Conservation (phyloP, 2,888 invertebrate genomes). For the Melieria omissa region DNA sequence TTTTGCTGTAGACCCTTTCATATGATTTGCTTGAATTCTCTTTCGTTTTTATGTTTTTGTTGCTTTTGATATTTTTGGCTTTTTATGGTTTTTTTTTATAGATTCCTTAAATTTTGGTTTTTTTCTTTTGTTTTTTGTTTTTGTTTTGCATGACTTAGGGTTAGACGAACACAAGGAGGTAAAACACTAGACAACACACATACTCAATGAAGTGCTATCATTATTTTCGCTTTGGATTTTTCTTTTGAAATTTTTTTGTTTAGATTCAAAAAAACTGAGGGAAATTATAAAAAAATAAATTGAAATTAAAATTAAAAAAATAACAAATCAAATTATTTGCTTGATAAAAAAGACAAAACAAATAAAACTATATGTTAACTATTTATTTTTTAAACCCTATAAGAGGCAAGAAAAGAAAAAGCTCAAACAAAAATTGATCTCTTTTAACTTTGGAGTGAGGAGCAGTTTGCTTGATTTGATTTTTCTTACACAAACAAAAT, state of each 20-base stretch:
- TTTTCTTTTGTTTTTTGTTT: conserved; percentile 45
- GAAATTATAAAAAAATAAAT: conserved; percentile 31
- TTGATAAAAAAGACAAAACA: conserved; percentile 23
- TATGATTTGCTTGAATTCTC: too few relatives aligned
- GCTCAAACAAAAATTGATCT: conserved; percentile 59
- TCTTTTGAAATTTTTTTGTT: conserved; percentile 42
- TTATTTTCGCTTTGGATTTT: conserved; percentile 64
- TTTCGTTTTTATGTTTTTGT: neutral
- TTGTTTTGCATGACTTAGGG: conserved; percentile 65
- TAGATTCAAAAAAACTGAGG: conserved; percentile 32
- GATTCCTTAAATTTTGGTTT: conserved; percentile 38
- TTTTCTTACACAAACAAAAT: conserved; percentile 34
- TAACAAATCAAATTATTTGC: conserved; percentile 19
- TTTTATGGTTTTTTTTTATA: conserved; percentile 40
- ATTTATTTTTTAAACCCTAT: conserved; percentile 45
- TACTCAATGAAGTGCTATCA: conserved; percentile 68
- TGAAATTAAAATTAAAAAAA: conserved; percentile 23
- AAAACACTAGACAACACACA: conserved; percentile 93
- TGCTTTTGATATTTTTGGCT: conserved; percentile 46
- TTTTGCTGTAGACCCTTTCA: too few relatives aligned
- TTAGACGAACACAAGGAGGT: conserved; percentile 90
- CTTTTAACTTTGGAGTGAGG: too few relatives aligned
- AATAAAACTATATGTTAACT: conserved; percentile 26
- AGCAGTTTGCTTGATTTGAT: too few relatives aligned
- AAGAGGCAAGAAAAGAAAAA: conserved; percentile 66